Evolutionary conservation across 2,797 vertebrate genomes (phyloP).

Genomic region (Smutsia gigantea): DNA sequence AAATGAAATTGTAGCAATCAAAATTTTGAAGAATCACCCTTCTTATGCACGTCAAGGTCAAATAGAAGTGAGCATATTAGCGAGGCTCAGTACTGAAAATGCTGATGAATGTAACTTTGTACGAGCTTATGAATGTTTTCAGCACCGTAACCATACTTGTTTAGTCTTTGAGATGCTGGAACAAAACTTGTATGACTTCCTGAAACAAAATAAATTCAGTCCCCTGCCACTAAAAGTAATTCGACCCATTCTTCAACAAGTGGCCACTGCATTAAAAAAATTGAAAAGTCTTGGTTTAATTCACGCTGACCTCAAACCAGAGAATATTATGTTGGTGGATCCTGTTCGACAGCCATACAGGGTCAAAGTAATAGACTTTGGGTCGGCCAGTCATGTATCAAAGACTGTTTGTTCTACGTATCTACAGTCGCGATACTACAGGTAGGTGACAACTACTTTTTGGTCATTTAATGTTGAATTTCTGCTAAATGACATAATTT

Average conservation of each 20-base stretch:
- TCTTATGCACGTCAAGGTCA: conserved; percentile 98
- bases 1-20: conserved; percentile 97
- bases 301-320: conserved; percentile 99
- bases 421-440: conserved; percentile 99
- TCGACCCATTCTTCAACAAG: conserved; percentile 98
- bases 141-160: conserved; percentile 98
- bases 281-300: conserved; percentile 98
- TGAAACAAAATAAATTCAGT: conserved; percentile 99
- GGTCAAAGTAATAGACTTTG: conserved; percentile 99
- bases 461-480: conserved; percentile 22
- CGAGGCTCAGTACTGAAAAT: conserved; percentile 96
- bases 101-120: conserved; percentile 99
- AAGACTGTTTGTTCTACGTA: conserved; percentile 99
- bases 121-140: conserved; percentile 98
- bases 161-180: conserved; percentile 99
- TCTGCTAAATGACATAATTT: conserved; percentile 43
- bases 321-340: conserved; percentile 99
- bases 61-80: conserved; percentile 98
- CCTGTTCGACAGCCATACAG: conserved; percentile 97
- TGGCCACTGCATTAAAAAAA: conserved; percentile 98
- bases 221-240: conserved; percentile 98
- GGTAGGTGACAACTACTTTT: conserved; percentile 87
- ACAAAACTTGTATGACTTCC: conserved; percentile 99
- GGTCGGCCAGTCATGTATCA: conserved; percentile 99
- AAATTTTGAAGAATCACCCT: conserved; percentile 99